phyloP scores from a whole-genome alignment of 2,888 invertebrate genomes.

The Yponomeuta malinellus region DNA sequence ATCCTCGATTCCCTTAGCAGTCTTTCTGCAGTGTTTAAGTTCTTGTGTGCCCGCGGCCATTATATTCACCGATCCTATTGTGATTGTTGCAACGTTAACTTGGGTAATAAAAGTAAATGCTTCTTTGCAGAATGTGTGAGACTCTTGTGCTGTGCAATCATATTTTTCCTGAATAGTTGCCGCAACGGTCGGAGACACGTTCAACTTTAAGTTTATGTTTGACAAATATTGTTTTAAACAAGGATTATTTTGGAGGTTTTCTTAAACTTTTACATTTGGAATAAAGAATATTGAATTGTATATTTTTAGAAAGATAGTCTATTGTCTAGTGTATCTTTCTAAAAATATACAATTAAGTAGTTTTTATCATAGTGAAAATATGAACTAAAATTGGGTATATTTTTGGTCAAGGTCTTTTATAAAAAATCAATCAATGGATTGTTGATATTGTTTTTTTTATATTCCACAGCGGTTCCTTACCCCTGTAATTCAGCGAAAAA shows the following conservation, averaged over 20 bases:
- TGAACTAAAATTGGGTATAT: too few relatives aligned
- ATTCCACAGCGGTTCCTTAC: too few relatives aligned
- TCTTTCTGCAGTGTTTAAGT: neutral
- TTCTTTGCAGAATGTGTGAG: neutral
- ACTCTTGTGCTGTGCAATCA: constrained; percentile 7
- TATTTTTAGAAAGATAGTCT: too few relatives aligned
- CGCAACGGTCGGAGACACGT: neutral
- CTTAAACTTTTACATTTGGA: too few relatives aligned
- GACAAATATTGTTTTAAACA: neutral
- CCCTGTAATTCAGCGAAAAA: neutral
- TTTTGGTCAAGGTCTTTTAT: too few relatives aligned
- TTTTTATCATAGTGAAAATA: too few relatives aligned
- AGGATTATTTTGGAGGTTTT: too few relatives aligned
- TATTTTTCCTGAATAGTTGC: constrained; percentile 38
- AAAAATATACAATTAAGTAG: too few relatives aligned
- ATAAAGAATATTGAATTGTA: too few relatives aligned
- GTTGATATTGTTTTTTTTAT: too few relatives aligned
- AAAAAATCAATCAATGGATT: too few relatives aligned
- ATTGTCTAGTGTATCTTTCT: too few relatives aligned
- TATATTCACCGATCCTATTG: constrained; percentile 8
- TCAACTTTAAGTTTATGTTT: neutral
- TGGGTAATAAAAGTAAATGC: constrained; percentile 14
- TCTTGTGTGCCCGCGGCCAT: neutral
- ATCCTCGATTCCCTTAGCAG: neutral
- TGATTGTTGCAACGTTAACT: constrained; percentile 10